A percentile compares a stretch with the other conserved stretches of the same genome.
phyloP scores from a whole-genome alignment of 2,888 invertebrate genomes.

The Heterodera filipjevi region DNA sequence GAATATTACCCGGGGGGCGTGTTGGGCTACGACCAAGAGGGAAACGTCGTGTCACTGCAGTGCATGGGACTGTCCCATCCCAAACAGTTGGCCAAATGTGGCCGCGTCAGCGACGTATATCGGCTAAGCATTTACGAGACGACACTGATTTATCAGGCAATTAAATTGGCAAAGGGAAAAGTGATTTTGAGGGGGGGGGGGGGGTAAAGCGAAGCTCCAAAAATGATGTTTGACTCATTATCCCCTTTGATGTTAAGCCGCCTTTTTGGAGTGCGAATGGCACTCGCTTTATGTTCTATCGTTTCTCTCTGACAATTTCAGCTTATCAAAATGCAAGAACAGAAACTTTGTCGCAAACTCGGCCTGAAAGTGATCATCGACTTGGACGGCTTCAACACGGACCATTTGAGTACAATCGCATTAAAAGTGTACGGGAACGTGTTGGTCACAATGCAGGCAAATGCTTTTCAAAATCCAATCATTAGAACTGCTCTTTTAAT shows the following conservation, averaged over 20 bases:
- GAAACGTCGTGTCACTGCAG: slow-evolving; percentile 42
- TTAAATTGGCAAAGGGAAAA: slow-evolving; percentile 18
- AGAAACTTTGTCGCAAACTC: slow-evolving; percentile 44
- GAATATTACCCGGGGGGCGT: slow-evolving; percentile 57
- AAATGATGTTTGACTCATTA: too few relatives aligned
- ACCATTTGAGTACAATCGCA: slow-evolving; percentile 52
- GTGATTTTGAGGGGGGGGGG: too few relatives aligned
- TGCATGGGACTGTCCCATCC: slow-evolving; percentile 48
- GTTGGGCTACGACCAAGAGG: slow-evolving; percentile 45
- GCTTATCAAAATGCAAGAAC: slow-evolving; percentile 34
- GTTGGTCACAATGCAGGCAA: slow-evolving; percentile 50
- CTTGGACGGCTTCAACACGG: slow-evolving; percentile 57
- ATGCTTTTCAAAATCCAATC: not conserved
- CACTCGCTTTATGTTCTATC: too few relatives aligned
- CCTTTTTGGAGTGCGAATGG: too few relatives aligned
- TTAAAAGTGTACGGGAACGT: slow-evolving; percentile 55
- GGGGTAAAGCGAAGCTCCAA: too few relatives aligned
- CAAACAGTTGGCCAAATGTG: slow-evolving; percentile 51
- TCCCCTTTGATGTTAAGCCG: too few relatives aligned
- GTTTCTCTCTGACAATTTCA: too few relatives aligned
- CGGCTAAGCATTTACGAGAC: slow-evolving; percentile 52
- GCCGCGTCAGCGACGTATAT: slow-evolving; percentile 52
- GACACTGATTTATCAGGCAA: slow-evolving; percentile 50
- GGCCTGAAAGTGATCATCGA: slow-evolving; percentile 59
- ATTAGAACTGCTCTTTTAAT: not conserved